Percentiles rank a stretch among this genome's conserved stretches.
Conservation (phyloP, 2,113 vertebrate genomes). For the Gobiocypris rarus region DNA sequence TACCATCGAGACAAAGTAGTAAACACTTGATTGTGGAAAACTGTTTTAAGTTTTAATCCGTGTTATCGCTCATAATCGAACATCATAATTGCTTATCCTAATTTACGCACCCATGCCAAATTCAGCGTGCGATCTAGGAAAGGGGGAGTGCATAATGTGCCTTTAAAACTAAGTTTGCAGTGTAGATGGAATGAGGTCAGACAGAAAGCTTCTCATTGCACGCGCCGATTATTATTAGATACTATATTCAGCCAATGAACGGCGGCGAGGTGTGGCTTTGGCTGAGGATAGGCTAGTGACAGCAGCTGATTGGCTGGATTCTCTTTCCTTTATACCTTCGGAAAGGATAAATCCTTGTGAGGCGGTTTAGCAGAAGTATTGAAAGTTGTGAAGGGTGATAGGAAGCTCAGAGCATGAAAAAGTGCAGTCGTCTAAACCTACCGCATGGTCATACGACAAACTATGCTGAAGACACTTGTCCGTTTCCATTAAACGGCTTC, state of each 20-base stretch:
- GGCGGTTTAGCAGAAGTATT: slow-evolving; percentile 85
- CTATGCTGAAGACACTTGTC: slow-evolving; percentile 72
- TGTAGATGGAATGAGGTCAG: slow-evolving; percentile 98
- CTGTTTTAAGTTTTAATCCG: background rate
- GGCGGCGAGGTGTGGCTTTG: slow-evolving; percentile 75
- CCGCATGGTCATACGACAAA: slow-evolving; percentile 78
- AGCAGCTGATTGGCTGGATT: slow-evolving; percentile 80
- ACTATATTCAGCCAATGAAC: slow-evolving; percentile 85
- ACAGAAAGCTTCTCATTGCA: slow-evolving; percentile 94
- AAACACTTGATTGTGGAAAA: background rate
- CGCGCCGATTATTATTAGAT: slow-evolving; percentile 92
- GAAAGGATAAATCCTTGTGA: slow-evolving; percentile 85
- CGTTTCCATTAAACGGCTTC: slow-evolving; percentile 68
- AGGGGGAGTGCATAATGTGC: slow-evolving; percentile 62
- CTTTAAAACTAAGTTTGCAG: slow-evolving; percentile 82
- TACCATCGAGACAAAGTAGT: background rate
- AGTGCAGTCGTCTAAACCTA: slow-evolving; percentile 75
- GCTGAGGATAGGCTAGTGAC: slow-evolving; percentile 86
- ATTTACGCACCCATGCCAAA: slow-evolving; percentile 64
- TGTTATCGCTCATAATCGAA: slow-evolving; percentile 45
- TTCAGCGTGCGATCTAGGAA: slow-evolving; percentile 62
- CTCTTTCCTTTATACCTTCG: slow-evolving; percentile 62
- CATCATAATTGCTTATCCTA: slow-evolving; percentile 58
- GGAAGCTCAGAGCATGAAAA: slow-evolving; percentile 82
- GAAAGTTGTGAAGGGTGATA: slow-evolving; percentile 73